A percentile compares a stretch with the other conserved stretches of the same genome.
Conservation (phyloP, 2,888 invertebrate species). For the Drosophila vallismaia region DNA sequence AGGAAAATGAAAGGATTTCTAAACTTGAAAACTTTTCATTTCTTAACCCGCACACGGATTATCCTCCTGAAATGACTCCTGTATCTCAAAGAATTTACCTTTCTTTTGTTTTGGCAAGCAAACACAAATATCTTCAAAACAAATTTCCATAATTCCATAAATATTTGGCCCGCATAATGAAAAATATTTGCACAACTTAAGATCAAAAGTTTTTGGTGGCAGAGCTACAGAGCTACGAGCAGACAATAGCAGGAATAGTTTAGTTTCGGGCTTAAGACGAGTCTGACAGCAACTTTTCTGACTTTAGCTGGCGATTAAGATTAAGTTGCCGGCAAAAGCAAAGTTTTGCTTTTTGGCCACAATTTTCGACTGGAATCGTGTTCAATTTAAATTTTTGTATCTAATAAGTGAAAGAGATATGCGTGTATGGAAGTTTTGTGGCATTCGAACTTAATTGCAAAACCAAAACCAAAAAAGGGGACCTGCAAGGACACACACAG, state of each 20-base stretch:
- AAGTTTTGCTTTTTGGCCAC: slow-evolving; percentile 51
- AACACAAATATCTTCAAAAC: slow-evolving; percentile 54
- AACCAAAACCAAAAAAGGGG: slow-evolving; percentile 41
- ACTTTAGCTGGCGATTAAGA: slow-evolving; percentile 56
- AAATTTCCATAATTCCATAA: slow-evolving; percentile 69
- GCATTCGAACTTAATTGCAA: slow-evolving; percentile 53
- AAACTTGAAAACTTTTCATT: not conserved
- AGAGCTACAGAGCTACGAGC: slow-evolving; percentile 5
- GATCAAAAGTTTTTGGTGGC: slow-evolving; percentile 69
- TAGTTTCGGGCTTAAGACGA: slow-evolving; percentile 15
- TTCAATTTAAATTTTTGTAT: slow-evolving; percentile 59
- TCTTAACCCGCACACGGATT: slow-evolving; percentile 2
- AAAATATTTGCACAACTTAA: slow-evolving; percentile 57
- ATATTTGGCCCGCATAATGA: slow-evolving; percentile 60
- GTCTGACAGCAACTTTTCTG: slow-evolving; percentile 37
- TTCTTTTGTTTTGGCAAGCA: not conserved
- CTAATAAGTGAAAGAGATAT: slow-evolving; percentile 21
- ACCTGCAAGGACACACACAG: slow-evolving; percentile 42
- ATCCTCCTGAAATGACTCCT: slow-evolving; percentile 5
- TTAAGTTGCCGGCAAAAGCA: slow-evolving; percentile 50
- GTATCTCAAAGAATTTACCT: slow-evolving; percentile 7
- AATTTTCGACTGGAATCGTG: slow-evolving; percentile 49
- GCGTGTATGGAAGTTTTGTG: slow-evolving; percentile 30
- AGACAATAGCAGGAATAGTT: slow-evolving; percentile 36
- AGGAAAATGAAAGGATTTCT: not conserved